A percentile compares a stretch with the other conserved stretches of the same genome.
Conservation (phyloP, 2,888 invertebrate genomes). For the Thysanoteuthis rhombus region DNA sequence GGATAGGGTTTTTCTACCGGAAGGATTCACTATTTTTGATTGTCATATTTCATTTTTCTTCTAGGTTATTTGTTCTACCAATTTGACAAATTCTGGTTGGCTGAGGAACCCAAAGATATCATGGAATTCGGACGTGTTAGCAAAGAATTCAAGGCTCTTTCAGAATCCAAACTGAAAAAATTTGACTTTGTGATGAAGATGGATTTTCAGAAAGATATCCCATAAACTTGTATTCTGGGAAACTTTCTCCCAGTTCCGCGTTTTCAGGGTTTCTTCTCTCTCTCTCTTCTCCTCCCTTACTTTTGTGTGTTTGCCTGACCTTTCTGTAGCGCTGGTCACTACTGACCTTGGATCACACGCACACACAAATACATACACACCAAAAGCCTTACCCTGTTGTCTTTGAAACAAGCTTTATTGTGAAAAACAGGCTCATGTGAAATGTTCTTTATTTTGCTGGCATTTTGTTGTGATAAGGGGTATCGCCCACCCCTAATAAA, state of each 20-base stretch:
- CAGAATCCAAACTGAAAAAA: conserved; percentile 45
- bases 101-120: conserved; percentile 88
- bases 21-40: not conserved
- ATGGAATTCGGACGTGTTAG: conserved; percentile 94
- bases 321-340: not conserved
- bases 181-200: conserved; percentile 40
- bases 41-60: conserved; percentile 30
- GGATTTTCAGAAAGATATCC: conserved; percentile 36
- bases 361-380: not conserved
- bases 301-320: not conserved
- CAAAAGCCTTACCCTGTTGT: not conserved
- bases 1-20: too few relatives aligned
- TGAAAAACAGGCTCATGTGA: not conserved
- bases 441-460: not conserved
- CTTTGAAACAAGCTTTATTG: not conserved
- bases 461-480: not conserved
- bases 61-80: conserved; percentile 85
- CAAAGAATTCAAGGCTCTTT: conserved; percentile 75
- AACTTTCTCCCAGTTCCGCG: not conserved
- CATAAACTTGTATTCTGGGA: not conserved
- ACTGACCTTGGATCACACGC: not conserved
- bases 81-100: conserved; percentile 94
- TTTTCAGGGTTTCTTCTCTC: not conserved
- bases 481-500: not conserved
- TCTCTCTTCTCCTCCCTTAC: not conserved